Evolutionary conservation across 2,113 vertebrate species (phyloP).

Genomic region (Equus przewalskii): DNA sequence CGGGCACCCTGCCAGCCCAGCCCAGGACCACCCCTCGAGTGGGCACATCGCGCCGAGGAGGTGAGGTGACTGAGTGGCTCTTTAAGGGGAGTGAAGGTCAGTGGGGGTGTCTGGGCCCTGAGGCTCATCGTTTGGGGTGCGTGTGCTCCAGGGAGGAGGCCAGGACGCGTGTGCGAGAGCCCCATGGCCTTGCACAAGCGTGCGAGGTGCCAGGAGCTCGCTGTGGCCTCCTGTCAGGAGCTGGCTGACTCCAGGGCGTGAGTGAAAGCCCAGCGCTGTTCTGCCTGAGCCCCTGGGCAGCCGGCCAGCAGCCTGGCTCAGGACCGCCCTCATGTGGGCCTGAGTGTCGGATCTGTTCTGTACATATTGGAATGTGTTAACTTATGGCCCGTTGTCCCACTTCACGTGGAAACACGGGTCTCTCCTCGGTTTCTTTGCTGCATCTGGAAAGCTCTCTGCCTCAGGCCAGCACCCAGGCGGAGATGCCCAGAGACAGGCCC

Average conservation of each 20-base stretch:
- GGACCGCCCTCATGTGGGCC: conserved; percentile 48
- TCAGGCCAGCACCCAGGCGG: not conserved
- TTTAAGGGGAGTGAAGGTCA: not conserved
- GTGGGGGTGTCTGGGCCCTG: accelerated
- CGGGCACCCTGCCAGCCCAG: not conserved
- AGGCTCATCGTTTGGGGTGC: not conserved
- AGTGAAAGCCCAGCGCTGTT: not conserved
- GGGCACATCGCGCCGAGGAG: not conserved
- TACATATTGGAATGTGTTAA: conserved; percentile 86
- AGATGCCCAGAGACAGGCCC: not conserved
- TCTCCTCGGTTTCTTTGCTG: conserved; percentile 1
- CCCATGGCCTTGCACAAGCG: not conserved
- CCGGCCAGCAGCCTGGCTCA: conserved; percentile 63
- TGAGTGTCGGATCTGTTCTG: conserved; percentile 79
- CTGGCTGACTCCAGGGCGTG: too few relatives aligned
- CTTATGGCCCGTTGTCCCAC: conserved; percentile 80
- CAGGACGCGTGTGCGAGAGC: accelerated
- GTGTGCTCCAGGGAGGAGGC: accelerated
- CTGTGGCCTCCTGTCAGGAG: not conserved
- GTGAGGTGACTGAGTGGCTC: not conserved
- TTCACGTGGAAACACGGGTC: conserved; percentile 55
- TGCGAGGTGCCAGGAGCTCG: accelerated
- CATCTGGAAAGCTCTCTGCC: conserved; percentile 33
- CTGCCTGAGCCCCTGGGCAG: not conserved
- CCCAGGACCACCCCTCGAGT: not conserved